Evolutionary conservation across 1,140 invertebrate species (phyloP).

Genomic region (Hylyphantes graminicola): DNA sequence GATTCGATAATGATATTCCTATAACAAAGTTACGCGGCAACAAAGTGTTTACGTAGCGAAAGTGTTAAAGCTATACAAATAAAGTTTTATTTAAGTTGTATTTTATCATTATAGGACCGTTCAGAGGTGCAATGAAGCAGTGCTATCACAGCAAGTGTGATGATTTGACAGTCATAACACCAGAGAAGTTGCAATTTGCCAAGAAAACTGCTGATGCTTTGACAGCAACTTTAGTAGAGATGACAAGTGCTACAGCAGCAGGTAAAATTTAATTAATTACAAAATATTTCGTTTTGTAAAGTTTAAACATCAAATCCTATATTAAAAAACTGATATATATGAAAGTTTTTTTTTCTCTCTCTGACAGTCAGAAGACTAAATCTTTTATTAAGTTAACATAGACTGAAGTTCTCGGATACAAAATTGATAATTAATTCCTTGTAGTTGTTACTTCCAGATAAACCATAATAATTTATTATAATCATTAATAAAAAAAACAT

Average conservation of each 20-base stretch:
- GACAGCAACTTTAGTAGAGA: conserved; percentile 62
- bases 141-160: conserved; percentile 69
- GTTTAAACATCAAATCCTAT: not conserved
- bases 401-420: too few species aligned
- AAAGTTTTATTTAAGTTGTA: not conserved
- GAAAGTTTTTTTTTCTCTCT: not conserved
- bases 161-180: conserved; percentile 57
- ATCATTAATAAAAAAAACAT: too few species aligned
- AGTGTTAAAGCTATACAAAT: too few species aligned
- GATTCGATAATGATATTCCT: too few species aligned
- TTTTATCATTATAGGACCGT: conserved; percentile 65
- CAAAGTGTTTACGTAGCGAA: too few species aligned
- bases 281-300: not conserved
- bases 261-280: conserved; percentile 23
- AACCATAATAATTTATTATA: too few species aligned
- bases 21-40: too few species aligned
- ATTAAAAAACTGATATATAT: not conserved
- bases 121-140: conserved; percentile 67
- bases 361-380: too few species aligned
- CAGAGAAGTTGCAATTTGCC: conserved; percentile 63
- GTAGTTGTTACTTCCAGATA: too few species aligned
- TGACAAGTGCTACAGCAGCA: conserved; percentile 56
- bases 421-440: too few species aligned
- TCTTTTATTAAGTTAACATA: too few species aligned
- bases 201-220: conserved; percentile 63